A percentile compares a stretch with the other conserved stretches of the same genome.
These are phyloP conservation scores for Garrulus glandarius DNA, from an alignment of 2,797 vertebrate species.

Conservation along the genomic window DNA sequence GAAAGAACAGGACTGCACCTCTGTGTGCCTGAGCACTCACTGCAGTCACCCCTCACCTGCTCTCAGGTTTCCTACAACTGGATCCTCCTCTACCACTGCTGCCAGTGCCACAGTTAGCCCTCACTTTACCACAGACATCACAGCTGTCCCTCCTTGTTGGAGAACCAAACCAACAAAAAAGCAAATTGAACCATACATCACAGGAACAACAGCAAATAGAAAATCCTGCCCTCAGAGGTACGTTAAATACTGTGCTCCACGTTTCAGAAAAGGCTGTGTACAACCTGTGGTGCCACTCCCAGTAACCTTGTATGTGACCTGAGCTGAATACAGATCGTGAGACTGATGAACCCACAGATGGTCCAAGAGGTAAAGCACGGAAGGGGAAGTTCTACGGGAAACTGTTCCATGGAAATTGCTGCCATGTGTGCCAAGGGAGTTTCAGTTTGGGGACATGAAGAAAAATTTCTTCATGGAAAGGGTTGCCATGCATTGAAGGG, in stretches of 20 bases:
- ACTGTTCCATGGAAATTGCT: background rate
- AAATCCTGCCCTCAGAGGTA: background rate
- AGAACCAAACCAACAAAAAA: background rate
- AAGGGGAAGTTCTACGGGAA: background rate
- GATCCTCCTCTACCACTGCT: background rate
- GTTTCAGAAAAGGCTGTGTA: fast-evolving
- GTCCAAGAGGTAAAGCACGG: background rate
- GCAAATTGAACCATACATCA: background rate
- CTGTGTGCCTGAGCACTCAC: background rate
- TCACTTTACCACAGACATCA: background rate
- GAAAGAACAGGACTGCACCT: background rate
- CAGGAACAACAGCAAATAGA: background rate
- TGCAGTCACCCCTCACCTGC: fast-evolving
- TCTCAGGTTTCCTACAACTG: background rate
- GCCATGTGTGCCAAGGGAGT: background rate
- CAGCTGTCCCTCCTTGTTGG: background rate
- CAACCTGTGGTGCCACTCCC: background rate
- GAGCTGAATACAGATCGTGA: background rate
- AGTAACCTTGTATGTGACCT: fast-evolving
- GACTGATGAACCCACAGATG: background rate
- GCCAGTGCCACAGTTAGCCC: background rate
- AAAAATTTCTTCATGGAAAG: background rate
- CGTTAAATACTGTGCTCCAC: fast-evolving
- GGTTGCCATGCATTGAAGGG: fast-evolving
- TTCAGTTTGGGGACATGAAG: background rate